Conservation (phyloP, 2,888 invertebrate genomes). For the Catotricha subobsoleta region DNA sequence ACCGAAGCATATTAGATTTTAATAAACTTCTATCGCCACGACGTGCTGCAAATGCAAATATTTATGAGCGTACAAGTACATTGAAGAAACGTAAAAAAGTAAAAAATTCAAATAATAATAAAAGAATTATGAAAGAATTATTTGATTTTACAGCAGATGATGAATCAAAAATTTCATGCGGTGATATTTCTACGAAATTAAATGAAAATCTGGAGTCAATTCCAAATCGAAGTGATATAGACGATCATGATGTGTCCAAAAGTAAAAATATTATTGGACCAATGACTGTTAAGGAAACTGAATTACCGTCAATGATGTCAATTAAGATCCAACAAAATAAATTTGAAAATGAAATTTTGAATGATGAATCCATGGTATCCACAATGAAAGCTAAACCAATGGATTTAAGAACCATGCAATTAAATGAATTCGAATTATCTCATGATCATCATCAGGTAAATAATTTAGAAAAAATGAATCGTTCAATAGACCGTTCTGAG, state of each 20-base stretch:
- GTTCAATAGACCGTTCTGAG: no score
- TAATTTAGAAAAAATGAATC: no score
- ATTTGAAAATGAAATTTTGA: no score
- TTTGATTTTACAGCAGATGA: no score
- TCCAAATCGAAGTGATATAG: neutral
- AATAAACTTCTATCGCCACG: constrained; percentile 3
- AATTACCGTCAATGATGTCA: neutral
- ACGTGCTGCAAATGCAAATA: neutral
- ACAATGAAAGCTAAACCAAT: no score
- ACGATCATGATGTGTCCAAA: neutral
- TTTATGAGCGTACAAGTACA: constrained; percentile 11
- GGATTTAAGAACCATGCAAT: no score
- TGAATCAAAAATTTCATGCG: neutral
- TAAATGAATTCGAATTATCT: no score
- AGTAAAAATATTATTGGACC: neutral
- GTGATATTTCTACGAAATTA: neutral
- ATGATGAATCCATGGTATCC: no score
- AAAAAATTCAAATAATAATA: neutral
- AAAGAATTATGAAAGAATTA: neutral
- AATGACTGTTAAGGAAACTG: neutral
- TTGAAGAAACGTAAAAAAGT: constrained; percentile 8
- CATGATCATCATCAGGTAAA: no score
- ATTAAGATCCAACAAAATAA: no score
- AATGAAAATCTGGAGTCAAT: neutral
- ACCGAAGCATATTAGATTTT: constrained; percentile 9